Evolutionary conservation across 2,113 vertebrate genomes (phyloP).

Genomic region (Pseudolaguvia tuberculata): DNA sequence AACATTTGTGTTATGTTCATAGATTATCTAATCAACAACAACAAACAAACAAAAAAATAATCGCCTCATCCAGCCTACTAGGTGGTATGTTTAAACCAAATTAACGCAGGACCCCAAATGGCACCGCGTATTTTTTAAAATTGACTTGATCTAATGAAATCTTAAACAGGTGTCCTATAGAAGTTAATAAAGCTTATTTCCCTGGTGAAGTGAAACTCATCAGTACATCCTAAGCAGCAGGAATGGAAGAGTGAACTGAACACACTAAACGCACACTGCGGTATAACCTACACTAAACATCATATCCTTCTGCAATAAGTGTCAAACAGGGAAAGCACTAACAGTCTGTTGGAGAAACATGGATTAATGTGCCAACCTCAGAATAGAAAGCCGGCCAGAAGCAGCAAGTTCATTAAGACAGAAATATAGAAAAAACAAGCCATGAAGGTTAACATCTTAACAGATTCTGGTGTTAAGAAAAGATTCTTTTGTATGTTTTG

Average conservation of each 20-base stretch:
- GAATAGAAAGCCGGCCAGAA: constrained; percentile 9
- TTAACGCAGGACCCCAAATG: constrained; percentile 12
- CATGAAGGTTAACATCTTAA: constrained; percentile 12
- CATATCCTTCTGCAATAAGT: constrained; percentile 13
- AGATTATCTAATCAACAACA: constrained; percentile 40
- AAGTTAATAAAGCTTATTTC: constrained; percentile 27
- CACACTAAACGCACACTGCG: constrained; percentile 18
- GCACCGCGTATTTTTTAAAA: constrained; percentile 1
- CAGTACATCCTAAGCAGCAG: constrained; percentile 42
- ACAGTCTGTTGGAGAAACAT: constrained; percentile 40
- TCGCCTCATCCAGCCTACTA: constrained; percentile 17
- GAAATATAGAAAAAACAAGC: constrained; percentile 26
- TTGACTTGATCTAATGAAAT: constrained; percentile 10
- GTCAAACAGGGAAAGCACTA: constrained; percentile 25
- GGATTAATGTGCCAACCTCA: constrained; percentile 28
- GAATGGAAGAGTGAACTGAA: constrained; percentile 25
- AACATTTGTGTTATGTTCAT: constrained; percentile 37
- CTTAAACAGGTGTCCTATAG: constrained; percentile 35
- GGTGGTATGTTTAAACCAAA: constrained; percentile 28
- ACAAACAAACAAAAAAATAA: constrained; percentile 5
- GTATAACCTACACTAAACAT: constrained; percentile 3
- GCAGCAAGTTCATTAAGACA: constrained; percentile 35
- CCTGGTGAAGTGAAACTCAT: constrained; percentile 9
- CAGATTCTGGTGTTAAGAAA: constrained; percentile 18
- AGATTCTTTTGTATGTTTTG: constrained; percentile 1